Base-by-base conservation (phyloP, 2,113 vertebrate genomes). In the Anhinga rufa region DNA sequence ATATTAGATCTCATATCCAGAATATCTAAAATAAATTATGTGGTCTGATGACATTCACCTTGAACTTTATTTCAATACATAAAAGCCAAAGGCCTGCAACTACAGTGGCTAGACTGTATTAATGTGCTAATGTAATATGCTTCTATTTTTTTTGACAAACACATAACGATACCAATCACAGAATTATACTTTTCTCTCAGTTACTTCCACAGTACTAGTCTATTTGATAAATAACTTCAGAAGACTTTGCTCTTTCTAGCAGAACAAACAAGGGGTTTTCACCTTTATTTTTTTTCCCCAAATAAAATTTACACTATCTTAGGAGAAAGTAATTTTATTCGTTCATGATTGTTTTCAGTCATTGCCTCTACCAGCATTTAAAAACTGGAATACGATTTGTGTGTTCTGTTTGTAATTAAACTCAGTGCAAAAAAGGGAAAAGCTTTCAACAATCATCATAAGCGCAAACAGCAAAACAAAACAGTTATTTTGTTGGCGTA, bases 261-360 rank as follows among this genome's bases (percentile, higher is more conserved):
- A 72, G 29, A 86, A 71, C 21, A 79, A 88, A 65, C 18, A 64
- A 82, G 77, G 20, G 16, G 2, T 9, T 82, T 86, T 69, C 40
- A 69, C 6, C 16, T 76, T 28, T 32, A 9, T 22, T 57, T 11
- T 14, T 4, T 4, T 3, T 0, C 2, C 12, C 10, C 2, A 3
- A 80, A 31, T 20, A 71, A 48, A 86, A 89, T 40, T 14, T 32
- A 19, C 0, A 1, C 9, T 10, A 3, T 34, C 86, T 87, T 40
- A 76, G 65, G 5, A 28, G 9, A 60, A 65, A 65, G 6, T 24
- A 36, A 28, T 66, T 76, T n/a, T 25, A 46, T 57, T 57, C 1
- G 5, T 18, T 61, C 4, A 7, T 0, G 0, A 44, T 3, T 57
- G 5, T 22, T 34, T 69, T 70, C n/a, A 62, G 4, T 24, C 60